A percentile compares a stretch with the other conserved stretches of the same genome.
Evolutionary conservation across 2,888 invertebrate genomes (phyloP).

Genomic region (Andrena dorsata): DNA sequence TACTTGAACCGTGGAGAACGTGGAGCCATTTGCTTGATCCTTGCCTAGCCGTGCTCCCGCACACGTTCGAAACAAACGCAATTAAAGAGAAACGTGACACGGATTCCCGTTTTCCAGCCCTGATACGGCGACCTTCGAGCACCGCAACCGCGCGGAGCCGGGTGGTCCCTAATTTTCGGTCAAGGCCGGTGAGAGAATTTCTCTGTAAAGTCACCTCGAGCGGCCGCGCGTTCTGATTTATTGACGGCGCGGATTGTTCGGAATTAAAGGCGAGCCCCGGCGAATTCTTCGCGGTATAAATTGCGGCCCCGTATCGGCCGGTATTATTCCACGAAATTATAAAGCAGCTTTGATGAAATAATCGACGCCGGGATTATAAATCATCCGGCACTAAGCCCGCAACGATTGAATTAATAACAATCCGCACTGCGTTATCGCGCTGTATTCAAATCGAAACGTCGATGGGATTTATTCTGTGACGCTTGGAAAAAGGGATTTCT

Average conservation of each 20-base stretch:
- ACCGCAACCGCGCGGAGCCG: neutral
- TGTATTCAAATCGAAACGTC: slow-evolving; percentile 4
- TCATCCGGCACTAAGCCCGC: slow-evolving; percentile 24
- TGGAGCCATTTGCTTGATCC: slow-evolving; percentile 7
- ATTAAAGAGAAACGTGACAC: slow-evolving; percentile 73
- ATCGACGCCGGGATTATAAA: slow-evolving; percentile 39
- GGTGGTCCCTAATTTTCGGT: slow-evolving; percentile 32
- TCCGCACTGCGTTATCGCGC: slow-evolving; percentile 29
- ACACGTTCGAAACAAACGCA: slow-evolving; percentile 66
- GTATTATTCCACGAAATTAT: slow-evolving; percentile 31
- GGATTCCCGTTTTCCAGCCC: slow-evolving; percentile 19
- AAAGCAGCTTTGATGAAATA: slow-evolving; percentile 46
- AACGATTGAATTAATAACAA: slow-evolving; percentile 49
- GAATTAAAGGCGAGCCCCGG: neutral
- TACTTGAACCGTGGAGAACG: slow-evolving; percentile 37
- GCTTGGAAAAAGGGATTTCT: slow-evolving; percentile 7
- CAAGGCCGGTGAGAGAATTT: slow-evolving; percentile 37
- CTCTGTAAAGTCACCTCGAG: neutral
- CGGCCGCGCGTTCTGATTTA: slow-evolving; percentile 8
- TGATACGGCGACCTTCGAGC: slow-evolving; percentile 24
- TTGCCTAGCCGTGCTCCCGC: slow-evolving; percentile 9
- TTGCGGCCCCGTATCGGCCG: neutral
- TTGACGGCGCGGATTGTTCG: slow-evolving; percentile 1
- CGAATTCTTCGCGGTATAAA: slow-evolving; percentile 27
- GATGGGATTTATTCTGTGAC: slow-evolving; percentile 2